Conservation (phyloP, 2,113 vertebrate species). For the Poeciliopsis occidentalis region DNA sequence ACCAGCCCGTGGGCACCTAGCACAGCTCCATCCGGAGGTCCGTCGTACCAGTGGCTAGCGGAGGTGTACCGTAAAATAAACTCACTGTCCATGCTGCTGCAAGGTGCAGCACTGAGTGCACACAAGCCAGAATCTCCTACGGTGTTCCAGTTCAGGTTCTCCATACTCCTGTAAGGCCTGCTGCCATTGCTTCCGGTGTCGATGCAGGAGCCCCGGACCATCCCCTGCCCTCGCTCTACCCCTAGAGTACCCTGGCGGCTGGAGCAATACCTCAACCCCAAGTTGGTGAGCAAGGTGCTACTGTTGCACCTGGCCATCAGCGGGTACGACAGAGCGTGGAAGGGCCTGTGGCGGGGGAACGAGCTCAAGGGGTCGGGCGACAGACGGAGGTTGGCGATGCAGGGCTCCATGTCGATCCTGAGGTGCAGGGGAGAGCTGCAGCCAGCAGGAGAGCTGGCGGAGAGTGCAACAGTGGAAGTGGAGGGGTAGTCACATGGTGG, state of each 20-base stretch:
- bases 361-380: constrained; percentile 76
- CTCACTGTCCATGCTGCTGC: constrained; percentile 83
- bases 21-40: constrained; percentile 67
- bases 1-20: constrained; percentile 50
- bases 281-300: constrained; percentile 81
- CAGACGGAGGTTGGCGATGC: constrained; percentile 76
- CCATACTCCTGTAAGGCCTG: constrained; percentile 88
- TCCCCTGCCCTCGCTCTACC: constrained; percentile 49
- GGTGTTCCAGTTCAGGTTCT: constrained; percentile 86
- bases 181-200: constrained; percentile 41
- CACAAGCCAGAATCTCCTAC: constrained; percentile 73
- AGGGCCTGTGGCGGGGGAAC: constrained; percentile 79
- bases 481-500: constrained; percentile 81
- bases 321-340: constrained; percentile 79
- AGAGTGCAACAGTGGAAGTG: constrained; percentile 72
- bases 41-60: constrained; percentile 80
- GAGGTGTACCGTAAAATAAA: constrained; percentile 81
- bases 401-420: constrained; percentile 82
- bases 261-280: constrained; percentile 82
- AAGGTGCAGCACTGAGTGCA: constrained; percentile 67
- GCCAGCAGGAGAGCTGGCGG: constrained; percentile 74
- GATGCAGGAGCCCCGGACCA: constrained; percentile 21
- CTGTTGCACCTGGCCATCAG: constrained; percentile 83
- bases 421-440: constrained; percentile 73
- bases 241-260: constrained; percentile 66